These are phyloP conservation scores for Prosopocoilus inquinatus DNA, from an alignment of 2,888 invertebrate genomes.

Conservation along the genomic window DNA sequence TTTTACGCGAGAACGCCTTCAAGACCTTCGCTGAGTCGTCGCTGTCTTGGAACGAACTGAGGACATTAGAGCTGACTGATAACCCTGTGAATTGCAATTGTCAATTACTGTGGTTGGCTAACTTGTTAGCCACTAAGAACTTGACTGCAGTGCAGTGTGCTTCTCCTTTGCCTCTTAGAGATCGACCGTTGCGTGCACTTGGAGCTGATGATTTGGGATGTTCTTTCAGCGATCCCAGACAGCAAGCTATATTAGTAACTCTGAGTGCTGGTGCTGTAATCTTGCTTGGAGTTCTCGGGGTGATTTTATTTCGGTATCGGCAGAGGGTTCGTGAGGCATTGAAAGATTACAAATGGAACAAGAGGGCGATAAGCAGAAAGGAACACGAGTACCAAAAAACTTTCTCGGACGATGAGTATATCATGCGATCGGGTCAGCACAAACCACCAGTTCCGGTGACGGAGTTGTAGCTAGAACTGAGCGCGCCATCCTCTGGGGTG, in stretches of 20 bases:
- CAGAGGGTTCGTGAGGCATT: slow-evolving; percentile 77
- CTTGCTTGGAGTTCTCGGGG: slow-evolving; percentile 66
- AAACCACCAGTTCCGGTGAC: slow-evolving; percentile 80
- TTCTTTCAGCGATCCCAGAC: slow-evolving; percentile 73
- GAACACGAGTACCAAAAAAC: slow-evolving; percentile 89
- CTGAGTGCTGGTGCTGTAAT: slow-evolving; percentile 73
- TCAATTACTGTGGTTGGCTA: slow-evolving; percentile 75
- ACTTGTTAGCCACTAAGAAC: slow-evolving; percentile 66
- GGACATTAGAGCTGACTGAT: slow-evolving; percentile 74
- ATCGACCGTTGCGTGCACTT: slow-evolving; percentile 65
- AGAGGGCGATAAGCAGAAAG: slow-evolving; percentile 69
- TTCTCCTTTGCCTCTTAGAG: slow-evolving; percentile 69
- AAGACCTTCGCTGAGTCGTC: slow-evolving; percentile 73
- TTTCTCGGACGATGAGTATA: slow-evolving; percentile 84
- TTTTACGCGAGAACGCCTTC: slow-evolving; percentile 76
- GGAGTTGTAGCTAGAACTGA: slow-evolving; percentile 94
- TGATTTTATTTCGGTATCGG: slow-evolving; percentile 77
- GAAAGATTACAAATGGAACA: slow-evolving; percentile 81
- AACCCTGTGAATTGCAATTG: slow-evolving; percentile 83
- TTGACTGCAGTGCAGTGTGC: slow-evolving; percentile 69
- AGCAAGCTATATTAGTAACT: slow-evolving; percentile 77
- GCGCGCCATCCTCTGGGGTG: slow-evolving; percentile 79
- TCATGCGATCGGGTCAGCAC: slow-evolving; percentile 63
- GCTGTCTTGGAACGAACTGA: slow-evolving; percentile 75
- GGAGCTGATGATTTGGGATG: slow-evolving; percentile 79